phyloP scores from a whole-genome alignment of 1,140 invertebrate species.

The Drosophila asahinai region DNA sequence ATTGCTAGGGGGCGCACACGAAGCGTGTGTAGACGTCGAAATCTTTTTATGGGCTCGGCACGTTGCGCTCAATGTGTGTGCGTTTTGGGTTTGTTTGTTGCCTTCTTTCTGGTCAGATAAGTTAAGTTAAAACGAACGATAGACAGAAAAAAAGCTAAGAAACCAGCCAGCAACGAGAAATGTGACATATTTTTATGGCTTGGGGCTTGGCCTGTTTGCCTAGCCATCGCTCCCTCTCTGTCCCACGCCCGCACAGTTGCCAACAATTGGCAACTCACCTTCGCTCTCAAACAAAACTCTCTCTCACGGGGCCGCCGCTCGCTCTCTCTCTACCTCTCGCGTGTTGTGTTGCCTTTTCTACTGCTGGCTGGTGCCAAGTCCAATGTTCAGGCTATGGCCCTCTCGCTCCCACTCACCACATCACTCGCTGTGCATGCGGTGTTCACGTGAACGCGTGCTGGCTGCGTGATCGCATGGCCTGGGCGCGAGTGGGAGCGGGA shows the following conservation, averaged over 20 bases:
- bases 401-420: slow-evolving; percentile 46
- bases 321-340: slow-evolving; percentile 6
- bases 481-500: slow-evolving; percentile 64
- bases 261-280: slow-evolving; percentile 55
- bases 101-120: slow-evolving; percentile 63
- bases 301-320: slow-evolving; percentile 3
- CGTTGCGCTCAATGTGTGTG: slow-evolving; percentile 48
- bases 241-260: slow-evolving; percentile 25
- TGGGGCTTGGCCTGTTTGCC: slow-evolving; percentile 68
- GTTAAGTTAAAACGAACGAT: slow-evolving; percentile 9
- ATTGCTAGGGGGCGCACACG: slow-evolving; percentile 17
- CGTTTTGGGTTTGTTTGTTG: slow-evolving; percentile 49
- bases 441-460: slow-evolving; percentile 85
- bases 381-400: slow-evolving; percentile 59
- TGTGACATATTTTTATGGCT: slow-evolving; percentile 72
- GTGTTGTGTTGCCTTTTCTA: slow-evolving; percentile 40
- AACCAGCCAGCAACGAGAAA: slow-evolving; percentile 37
- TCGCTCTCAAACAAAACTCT: slow-evolving; percentile 42
- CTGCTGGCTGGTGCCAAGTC: slow-evolving; percentile 53
- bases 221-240: slow-evolving; percentile 27
- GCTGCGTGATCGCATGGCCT: slow-evolving; percentile 79
- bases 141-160: slow-evolving; percentile 1
- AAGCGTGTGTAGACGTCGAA: slow-evolving; percentile 22
- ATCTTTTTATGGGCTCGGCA: slow-evolving; percentile 77
- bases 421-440: slow-evolving; percentile 79